Evolutionary conservation across 2,113 vertebrate genomes (phyloP).

Genomic region (Sisor rabdophorus): DNA sequence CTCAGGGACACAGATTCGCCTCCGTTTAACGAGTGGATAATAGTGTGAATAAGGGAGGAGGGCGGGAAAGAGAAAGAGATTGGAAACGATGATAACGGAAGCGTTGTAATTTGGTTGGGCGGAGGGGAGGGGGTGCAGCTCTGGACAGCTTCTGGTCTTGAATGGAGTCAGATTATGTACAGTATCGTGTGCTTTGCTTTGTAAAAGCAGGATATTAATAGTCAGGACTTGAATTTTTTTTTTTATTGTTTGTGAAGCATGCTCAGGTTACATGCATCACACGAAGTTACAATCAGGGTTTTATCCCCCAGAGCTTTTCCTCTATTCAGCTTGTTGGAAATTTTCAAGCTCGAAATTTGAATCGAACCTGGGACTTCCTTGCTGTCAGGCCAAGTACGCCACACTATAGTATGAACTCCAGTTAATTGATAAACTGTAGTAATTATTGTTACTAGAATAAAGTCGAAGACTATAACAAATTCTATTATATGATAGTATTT

Average conservation of each 20-base stretch:
- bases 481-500: too few relatives aligned
- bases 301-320: background rate
- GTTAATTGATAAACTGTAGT: too few relatives aligned
- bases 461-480: too few relatives aligned
- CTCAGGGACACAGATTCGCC: constrained; percentile 32
- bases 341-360: background rate
- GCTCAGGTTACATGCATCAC: constrained; percentile 20
- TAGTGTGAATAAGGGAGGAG: constrained; percentile 12
- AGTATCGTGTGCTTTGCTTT: constrained; percentile 29
- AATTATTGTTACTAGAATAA: too few relatives aligned
- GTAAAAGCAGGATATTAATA: constrained; percentile 28
- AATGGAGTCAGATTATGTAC: constrained; percentile 17
- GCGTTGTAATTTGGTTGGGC: constrained; percentile 33
- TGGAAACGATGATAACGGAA: constrained; percentile 42
- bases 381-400: too few relatives aligned
- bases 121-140: constrained; percentile 15
- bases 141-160: constrained; percentile 21
- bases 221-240: constrained; percentile 9
- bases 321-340: constrained; percentile 13
- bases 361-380: too few relatives aligned
- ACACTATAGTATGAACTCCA: too few relatives aligned
- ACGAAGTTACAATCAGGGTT: background rate
- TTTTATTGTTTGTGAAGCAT: constrained; percentile 6
- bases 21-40: constrained; percentile 32
- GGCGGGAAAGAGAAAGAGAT: constrained; percentile 34